Evolutionary conservation across 2,113 vertebrate genomes (phyloP).

Genomic region (Tragelaphus scriptus): DNA sequence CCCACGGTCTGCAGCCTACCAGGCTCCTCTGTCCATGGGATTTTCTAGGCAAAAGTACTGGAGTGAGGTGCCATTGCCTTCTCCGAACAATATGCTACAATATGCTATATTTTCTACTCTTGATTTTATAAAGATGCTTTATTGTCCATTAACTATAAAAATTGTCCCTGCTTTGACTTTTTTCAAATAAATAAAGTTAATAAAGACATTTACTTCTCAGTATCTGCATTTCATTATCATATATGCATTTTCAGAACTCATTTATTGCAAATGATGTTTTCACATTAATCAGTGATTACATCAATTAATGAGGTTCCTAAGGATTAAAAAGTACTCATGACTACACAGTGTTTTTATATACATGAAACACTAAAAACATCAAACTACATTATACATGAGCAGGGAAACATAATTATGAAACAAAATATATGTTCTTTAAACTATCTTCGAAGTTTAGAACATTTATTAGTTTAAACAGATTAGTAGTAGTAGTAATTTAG

Average conservation of each 20-base stretch:
- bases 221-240: constrained; percentile 33
- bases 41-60: too few species aligned
- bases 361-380: background rate
- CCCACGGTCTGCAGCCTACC: too few species aligned
- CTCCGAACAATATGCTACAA: background rate
- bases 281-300: constrained; percentile 25
- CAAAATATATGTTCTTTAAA: background rate
- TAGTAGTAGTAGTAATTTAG: background rate
- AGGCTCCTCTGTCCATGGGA: too few species aligned
- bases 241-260: constrained; percentile 45
- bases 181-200: constrained; percentile 39
- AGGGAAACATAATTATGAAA: background rate
- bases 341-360: background rate
- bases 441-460: background rate
- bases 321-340: background rate
- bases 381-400: background rate
- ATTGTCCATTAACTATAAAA: constrained; percentile 23
- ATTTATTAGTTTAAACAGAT: background rate
- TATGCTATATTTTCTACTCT: background rate
- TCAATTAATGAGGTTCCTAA: constrained; percentile 34
- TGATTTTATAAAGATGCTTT: constrained; percentile 13
- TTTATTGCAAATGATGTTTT: constrained; percentile 7
- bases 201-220: constrained; percentile 15
- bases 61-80: too few species aligned
- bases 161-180: background rate